Percentiles rank a stretch among this genome's conserved stretches.
These are phyloP conservation scores for Tipula helvola DNA, from an alignment of 2,888 invertebrate genomes.

Conservation along the genomic window DNA sequence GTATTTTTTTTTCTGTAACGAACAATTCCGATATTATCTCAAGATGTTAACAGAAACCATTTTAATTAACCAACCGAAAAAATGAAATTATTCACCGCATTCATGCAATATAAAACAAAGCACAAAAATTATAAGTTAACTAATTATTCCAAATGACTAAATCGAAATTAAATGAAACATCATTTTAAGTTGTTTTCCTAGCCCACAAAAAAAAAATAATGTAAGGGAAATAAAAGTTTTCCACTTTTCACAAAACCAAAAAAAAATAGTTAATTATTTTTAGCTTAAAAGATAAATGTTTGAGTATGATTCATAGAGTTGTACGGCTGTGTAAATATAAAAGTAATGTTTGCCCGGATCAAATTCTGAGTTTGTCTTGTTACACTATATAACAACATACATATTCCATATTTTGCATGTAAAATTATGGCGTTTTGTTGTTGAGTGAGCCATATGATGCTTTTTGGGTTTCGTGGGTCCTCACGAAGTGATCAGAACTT, in stretches of 20 bases:
- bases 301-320: neutral
- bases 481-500: no score
- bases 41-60: neutral
- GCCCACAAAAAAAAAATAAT: neutral
- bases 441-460: no score
- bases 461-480: no score
- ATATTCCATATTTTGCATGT: no score
- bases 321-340: no score
- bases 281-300: neutral
- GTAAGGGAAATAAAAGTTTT: neutral
- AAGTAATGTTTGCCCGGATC: no score
- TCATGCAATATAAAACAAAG: neutral
- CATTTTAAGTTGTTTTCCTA: neutral
- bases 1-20: neutral
- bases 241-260: neutral
- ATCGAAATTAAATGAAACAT: neutral
- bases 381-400: no score
- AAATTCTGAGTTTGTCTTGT: no score
- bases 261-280: neutral
- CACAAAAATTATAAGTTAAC: neutral
- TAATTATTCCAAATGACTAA: neutral
- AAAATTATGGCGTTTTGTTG: no score
- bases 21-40: neutral
- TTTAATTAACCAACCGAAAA: neutral
- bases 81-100: neutral